Evolutionary conservation across 37 sponge, comb jelly and placozoan genomes (phyloP).

Genomic region (Trichoplax adhaerens): DNA sequence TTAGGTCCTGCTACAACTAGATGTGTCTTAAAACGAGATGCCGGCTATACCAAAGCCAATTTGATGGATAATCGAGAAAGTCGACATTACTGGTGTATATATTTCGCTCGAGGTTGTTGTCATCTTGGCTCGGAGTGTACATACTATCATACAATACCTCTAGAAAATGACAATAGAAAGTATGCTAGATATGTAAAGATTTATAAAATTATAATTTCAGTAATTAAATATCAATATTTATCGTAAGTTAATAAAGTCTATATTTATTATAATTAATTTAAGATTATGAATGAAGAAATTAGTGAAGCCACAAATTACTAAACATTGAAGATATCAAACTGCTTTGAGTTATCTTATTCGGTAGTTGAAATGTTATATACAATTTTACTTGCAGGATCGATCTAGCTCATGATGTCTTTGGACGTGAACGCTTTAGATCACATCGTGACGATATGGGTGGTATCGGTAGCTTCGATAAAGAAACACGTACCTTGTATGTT

Average conservation of each 20-base stretch:
- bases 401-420: constrained; percentile 8
- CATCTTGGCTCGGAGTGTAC: constrained; percentile 9
- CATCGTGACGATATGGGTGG: constrained; percentile 6
- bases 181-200: not conserved
- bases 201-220: no score
- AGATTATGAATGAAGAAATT: not conserved
- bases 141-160: constrained; percentile 8
- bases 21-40: constrained; percentile 2
- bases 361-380: no score
- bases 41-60: constrained; percentile 1
- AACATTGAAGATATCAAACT: no score
- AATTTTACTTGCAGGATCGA: not conserved
- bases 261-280: not conserved
- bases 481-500: constrained; percentile 8
- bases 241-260: not conserved
- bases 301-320: no score
- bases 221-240: not conserved
- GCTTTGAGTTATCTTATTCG: no score
- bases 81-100: constrained; percentile 1
- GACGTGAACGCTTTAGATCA: constrained; percentile 3
- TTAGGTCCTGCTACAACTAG: constrained; percentile 2
- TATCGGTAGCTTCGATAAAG: constrained; percentile 12
- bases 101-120: constrained; percentile 14
- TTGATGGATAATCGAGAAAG: not conserved
- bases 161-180: not conserved